Percentiles rank a stretch among this genome's conserved stretches.
Conservation (phyloP, 2,113 vertebrate species). For the Uropsilus gracilis region DNA sequence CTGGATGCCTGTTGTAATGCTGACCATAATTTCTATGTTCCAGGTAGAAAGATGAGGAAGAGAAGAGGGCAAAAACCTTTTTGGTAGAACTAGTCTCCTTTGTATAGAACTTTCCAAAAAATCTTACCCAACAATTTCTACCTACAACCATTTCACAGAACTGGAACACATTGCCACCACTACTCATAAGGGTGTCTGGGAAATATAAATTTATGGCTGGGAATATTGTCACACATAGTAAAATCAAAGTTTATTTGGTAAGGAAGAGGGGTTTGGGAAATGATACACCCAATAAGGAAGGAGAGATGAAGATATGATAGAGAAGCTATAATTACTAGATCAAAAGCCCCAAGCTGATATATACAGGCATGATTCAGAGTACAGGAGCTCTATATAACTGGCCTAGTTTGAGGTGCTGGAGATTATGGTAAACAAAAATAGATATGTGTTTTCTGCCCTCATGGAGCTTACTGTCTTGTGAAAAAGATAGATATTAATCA, state of each 20-base stretch:
- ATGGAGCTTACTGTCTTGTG: too few species aligned
- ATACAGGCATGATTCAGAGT: background rate
- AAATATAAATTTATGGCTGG: background rate
- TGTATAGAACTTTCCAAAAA: background rate
- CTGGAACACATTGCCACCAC: background rate
- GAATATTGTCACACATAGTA: background rate
- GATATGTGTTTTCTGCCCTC: too few species aligned
- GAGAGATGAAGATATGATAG: background rate
- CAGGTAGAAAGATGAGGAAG: slow-evolving; percentile 28
- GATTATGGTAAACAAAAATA: slow-evolving; percentile 20
- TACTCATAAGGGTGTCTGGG: background rate
- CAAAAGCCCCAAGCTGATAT: background rate
- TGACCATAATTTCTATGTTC: background rate
- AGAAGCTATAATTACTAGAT: background rate
- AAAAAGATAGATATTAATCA: too few species aligned
- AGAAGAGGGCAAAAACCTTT: background rate
- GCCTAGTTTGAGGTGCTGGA: background rate
- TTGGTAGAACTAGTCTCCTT: slow-evolving; percentile 9
- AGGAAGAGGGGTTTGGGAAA: background rate
- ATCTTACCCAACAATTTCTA: background rate
- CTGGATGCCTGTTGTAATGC: background rate
- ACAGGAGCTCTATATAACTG: background rate
- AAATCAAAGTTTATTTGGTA: slow-evolving; percentile 17
- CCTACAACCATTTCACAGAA: background rate
- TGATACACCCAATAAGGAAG: background rate